Base-by-base conservation (phyloP, 2,113 vertebrate genomes). In the Vimba vimba region DNA sequence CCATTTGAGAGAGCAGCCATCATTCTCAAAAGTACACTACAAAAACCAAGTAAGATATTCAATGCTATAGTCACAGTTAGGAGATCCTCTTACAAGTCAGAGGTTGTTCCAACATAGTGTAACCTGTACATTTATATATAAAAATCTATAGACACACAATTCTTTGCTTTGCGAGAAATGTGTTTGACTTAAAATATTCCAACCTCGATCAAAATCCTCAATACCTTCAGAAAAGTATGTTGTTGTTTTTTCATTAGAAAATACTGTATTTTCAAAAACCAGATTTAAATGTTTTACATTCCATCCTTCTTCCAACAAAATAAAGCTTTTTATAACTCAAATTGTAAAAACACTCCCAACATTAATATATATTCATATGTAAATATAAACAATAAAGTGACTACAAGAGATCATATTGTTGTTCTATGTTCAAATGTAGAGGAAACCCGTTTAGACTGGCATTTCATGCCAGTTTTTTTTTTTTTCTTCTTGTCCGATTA, bases 111-210 rank as follows among this genome's bases (percentile, higher is more conserved):
- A 93, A 74, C 89, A 90, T 87, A 89, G 90, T 92, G 89, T 91
- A 92, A 94, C 91, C 89, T 92, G 93, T 94, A 93, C 94, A 90
- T 93, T 90, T 94, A 93, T 94, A 94, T 93, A 94, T 95, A 95
- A 97, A 84, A 96, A 94, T 86, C 90, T 93, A 88, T 90, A 91
- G 90, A 92, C 77, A 79, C 83, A 82, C 87, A 87, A 90, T 82
- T 90, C 89, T 95, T 95, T 97, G 94, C 97, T 97, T 96, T 96
- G 95, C 94, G 94, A 95, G 94, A 96, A 95, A 97, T 96, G 92
- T 91, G 92, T 91, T 96, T 96, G 95, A 95, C 96, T 96, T 96
- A 94, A 96, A 96, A 96, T 95, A 95, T 95, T 94, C 93, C 93
- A 89, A 92, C 91, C 89, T 91, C 91, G 47, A 93, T 93, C 88